Evolutionary conservation across 2,888 invertebrate species (phyloP).

Genomic region (Synanthedon myopaeformis): DNA sequence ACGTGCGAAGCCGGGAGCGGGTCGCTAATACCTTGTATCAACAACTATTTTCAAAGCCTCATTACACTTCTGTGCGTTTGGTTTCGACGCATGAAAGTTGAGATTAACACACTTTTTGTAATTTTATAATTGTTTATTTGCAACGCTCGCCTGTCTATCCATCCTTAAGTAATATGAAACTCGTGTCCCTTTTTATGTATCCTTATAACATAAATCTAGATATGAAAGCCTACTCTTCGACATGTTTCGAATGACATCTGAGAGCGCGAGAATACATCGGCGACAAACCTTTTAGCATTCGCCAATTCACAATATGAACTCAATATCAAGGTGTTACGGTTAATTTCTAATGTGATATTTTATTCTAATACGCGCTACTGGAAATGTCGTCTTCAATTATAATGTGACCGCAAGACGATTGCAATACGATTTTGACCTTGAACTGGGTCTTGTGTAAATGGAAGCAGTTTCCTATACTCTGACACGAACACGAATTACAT

Average conservation of each 20-base stretch:
- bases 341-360: conserved; percentile 5
- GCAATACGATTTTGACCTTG: not conserved
- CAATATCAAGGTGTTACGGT: conserved; percentile 8
- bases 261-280: conserved; percentile 9
- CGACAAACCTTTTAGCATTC: conserved; percentile 4
- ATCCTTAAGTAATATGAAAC: not conserved
- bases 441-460: not conserved
- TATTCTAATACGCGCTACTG: conserved; percentile 7
- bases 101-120: not conserved
- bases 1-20: too few relatives aligned
- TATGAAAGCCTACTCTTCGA: conserved; percentile 12
- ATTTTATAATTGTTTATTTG: not conserved
- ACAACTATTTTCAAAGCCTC: too few relatives aligned
- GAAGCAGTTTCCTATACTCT: not conserved
- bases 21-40: too few relatives aligned
- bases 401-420: conserved; percentile 6
- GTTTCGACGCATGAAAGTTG: too few relatives aligned
- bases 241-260: conserved; percentile 15
- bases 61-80: too few relatives aligned
- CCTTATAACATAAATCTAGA: conserved; percentile 5
- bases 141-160: not conserved
- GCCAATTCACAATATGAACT: conserved; percentile 2
- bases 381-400: conserved; percentile 13
- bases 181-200: not conserved
- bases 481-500: too few relatives aligned